These are phyloP conservation scores for Daktulosphaira vitifoliae DNA, from an alignment of 1,140 invertebrate species.

Conservation along the genomic window DNA sequence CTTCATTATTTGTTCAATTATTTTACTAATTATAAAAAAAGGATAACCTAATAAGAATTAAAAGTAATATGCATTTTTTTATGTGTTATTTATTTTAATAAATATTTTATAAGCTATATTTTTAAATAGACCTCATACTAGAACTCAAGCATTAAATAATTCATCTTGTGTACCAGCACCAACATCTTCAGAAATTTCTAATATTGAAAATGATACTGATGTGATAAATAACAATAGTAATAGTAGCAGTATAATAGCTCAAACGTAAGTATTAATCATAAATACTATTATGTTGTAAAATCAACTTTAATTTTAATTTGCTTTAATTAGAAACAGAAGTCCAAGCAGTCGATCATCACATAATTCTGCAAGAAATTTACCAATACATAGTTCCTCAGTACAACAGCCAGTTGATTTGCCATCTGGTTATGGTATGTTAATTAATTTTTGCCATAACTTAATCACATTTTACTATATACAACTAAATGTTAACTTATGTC, in stretches of 20 bases:
- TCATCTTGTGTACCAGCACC: constrained; percentile 10
- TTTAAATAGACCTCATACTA: constrained; percentile 7
- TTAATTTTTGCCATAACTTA: too few species aligned
- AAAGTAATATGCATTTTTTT: too few species aligned
- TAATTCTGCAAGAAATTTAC: constrained; percentile 10
- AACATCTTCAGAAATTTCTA: background rate
- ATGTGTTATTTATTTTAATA: too few species aligned
- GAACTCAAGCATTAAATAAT: background rate
- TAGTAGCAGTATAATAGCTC: background rate
- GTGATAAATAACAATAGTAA: constrained; percentile 18
- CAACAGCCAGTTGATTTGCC: constrained; percentile 47
- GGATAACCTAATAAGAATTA: too few species aligned
- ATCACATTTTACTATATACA: too few species aligned
- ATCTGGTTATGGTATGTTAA: constrained; percentile 50
- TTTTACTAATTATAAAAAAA: too few species aligned
- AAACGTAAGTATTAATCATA: constrained; percentile 3
- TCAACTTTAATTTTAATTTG: background rate
- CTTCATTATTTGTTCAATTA: too few species aligned
- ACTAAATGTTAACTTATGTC: too few species aligned
- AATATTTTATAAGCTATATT: too few species aligned
- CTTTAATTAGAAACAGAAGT: constrained; percentile 18
- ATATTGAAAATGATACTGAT: constrained; percentile 15
- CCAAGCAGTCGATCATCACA: constrained; percentile 5
- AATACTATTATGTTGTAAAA: background rate
- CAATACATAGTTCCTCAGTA: constrained; percentile 36